These are phyloP conservation scores for Drosophila paucipuncta DNA, from an alignment of 2,888 invertebrate genomes.

Conservation along the genomic window DNA sequence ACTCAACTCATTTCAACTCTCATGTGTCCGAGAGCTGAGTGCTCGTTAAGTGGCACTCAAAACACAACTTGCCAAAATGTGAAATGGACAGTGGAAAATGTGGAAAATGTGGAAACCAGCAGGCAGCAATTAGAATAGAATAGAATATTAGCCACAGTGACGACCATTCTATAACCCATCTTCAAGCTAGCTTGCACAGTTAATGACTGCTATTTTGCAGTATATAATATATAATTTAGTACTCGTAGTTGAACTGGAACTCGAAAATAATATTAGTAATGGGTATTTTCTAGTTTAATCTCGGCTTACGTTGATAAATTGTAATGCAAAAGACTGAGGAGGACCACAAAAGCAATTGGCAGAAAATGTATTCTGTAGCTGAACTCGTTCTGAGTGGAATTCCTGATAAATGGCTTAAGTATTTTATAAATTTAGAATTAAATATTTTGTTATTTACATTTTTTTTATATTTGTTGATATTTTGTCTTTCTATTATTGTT, in stretches of 20 bases:
- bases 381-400: neutral
- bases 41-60: neutral
- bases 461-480: too few species aligned
- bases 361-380: neutral
- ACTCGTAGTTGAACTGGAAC: neutral
- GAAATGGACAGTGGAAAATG: neutral
- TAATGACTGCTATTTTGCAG: neutral
- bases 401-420: neutral
- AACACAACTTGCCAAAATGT: slow-evolving; percentile 1
- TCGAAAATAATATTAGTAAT: neutral
- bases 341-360: neutral
- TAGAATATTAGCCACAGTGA: neutral
- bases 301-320: neutral
- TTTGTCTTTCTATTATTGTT: too few species aligned
- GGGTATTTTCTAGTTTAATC: neutral
- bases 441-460: too few species aligned
- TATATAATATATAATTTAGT: too few species aligned
- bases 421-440: neutral
- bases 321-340: neutral
- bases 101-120: neutral
- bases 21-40: neutral
- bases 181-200: neutral
- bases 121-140: neutral
- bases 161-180: neutral
- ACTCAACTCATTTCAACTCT: neutral